Base-by-base conservation (phyloP, 2,113 vertebrate species). In the Antechinus stuartii region DNA sequence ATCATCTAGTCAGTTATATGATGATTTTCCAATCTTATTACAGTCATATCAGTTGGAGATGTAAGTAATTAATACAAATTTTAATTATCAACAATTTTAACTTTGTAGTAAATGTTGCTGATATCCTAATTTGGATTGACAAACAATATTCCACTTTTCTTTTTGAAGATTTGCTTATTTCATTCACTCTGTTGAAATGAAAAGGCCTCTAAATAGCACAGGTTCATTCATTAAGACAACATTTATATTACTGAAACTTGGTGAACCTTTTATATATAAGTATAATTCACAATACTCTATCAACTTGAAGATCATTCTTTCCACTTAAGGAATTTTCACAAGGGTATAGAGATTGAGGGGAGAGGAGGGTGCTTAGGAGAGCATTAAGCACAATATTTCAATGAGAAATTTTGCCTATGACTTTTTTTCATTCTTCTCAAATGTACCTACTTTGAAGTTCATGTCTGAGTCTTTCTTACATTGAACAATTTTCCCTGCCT, bases 21-120 rank as follows among this genome's bases (percentile, higher is more conserved):
- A 94, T 95, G 95, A 96, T 97, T 97, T 98, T 97, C 96, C 97
- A 97, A 95, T 97, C 95, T 95, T 97, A 94, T 95, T 97, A 94
- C 35, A 97, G 93, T 95, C 95, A 96, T 90, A 96, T 92, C 95
- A 96, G 95, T 91, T 96, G 94, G 93, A 96, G 94, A 95, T 52
- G 12, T n/a, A 95, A 96, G 57, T 92, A 97, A 97, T 97, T 96
- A 97, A 97, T 96, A 95, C 54, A 50, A 92, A 95, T 94, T 84
- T 94, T 95, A 97, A 95, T 94, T 96, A 96, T 93, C 92, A 96
- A 55, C 93, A 91, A n/a, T 96, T 95, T 96, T 53, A 90, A 57
- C 92, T 97, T 95, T 92, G 26, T 35, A 92, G 35, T 27, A 35
- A 96, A 10, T 55, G 35, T 93, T 52, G 10, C 3, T 46, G 93